Evolutionary conservation across 2,113 vertebrate genomes (phyloP).

Genomic region (Ceyx cyanopectus): DNA sequence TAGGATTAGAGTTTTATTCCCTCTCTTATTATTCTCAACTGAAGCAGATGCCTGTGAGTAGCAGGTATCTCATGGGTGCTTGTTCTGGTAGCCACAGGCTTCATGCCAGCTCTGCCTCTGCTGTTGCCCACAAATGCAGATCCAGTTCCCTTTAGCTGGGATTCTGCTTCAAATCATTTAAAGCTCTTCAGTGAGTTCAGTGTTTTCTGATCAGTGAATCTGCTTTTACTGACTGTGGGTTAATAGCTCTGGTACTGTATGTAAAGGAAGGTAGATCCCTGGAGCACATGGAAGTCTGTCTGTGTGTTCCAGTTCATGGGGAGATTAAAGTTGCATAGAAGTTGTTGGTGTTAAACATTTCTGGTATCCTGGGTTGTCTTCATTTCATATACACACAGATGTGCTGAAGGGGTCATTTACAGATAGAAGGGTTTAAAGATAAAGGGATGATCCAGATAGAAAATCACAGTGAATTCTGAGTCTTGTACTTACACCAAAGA

Average conservation of each 20-base stretch:
- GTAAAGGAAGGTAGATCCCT: neutral
- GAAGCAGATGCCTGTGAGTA: neutral
- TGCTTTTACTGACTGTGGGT: neutral
- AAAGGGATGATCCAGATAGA: neutral
- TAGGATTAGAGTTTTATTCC: neutral
- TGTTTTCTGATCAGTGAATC: neutral
- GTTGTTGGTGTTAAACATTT: neutral
- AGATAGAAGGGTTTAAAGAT: neutral
- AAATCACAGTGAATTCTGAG: neutral
- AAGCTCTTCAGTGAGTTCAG: neutral
- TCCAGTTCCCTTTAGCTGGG: neutral
- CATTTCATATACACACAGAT: neutral
- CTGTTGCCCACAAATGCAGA: neutral
- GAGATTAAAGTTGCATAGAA: neutral
- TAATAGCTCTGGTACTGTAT: neutral
- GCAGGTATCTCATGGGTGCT: neutral
- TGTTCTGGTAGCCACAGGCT: neutral
- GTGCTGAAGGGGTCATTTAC: neutral
- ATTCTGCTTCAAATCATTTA: neutral
- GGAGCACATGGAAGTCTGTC: neutral
- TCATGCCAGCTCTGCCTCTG: neutral
- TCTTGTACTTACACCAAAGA: neutral
- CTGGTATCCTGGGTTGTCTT: neutral
- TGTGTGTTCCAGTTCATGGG: accelerated
- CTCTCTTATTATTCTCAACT: neutral